Evolutionary conservation across 2,888 invertebrate genomes (phyloP), one percentile per base, ranked within the genome.

Genomic region (Eupithecia tripunctaria): DNA sequence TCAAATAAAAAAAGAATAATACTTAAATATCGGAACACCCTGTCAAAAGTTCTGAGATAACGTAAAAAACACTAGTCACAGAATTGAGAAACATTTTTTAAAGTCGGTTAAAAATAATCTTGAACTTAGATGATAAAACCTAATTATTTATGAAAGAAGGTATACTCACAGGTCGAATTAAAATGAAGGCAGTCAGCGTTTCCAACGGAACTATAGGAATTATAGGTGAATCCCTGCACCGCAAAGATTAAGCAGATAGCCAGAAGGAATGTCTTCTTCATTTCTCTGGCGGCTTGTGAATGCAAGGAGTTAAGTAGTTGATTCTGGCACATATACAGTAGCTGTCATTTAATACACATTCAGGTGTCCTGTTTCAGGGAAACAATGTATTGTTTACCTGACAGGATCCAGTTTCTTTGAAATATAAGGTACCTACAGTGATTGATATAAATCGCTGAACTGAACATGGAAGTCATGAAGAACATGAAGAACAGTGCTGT

Each of bases 101-200:
- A n/a, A n/a, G n/a, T n/a, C n/a, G n/a, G n/a, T n/a, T n/a, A 32
- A 32, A 32, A 32, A 32, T 1, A 32, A 32, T 32, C 32, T 32
- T 32, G 32, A 32, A 32, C 6, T 32, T 32, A 32, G 32, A 32
- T 32, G 32, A 32, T 36, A 38, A 38, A 14, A 41, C 3, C 21
- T n/a, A 51, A 21, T 51, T 51, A 51, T 51, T 21, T 36, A n/a
- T 7, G 10, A 8, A 18, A n/a, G n/a, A 68, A 51, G 5, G n/a
- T n/a, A n/a, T 83, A 93, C 93, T 92, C 76, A 93, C 93, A 93
- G 41, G 91, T 91, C 47, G 82, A 81, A 78, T 93, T 93, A 77
- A 79, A 93, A 63, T 81, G 83, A 3, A 93, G 82, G 65, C 93
- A 93, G 2, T 86, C 88, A 12, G 77, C 75, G 51, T 77, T 80